These are phyloP conservation scores for Isaurus tuberculatus DNA, from an alignment of 92 coral and sea anemone genomes.

Conservation along the genomic window DNA sequence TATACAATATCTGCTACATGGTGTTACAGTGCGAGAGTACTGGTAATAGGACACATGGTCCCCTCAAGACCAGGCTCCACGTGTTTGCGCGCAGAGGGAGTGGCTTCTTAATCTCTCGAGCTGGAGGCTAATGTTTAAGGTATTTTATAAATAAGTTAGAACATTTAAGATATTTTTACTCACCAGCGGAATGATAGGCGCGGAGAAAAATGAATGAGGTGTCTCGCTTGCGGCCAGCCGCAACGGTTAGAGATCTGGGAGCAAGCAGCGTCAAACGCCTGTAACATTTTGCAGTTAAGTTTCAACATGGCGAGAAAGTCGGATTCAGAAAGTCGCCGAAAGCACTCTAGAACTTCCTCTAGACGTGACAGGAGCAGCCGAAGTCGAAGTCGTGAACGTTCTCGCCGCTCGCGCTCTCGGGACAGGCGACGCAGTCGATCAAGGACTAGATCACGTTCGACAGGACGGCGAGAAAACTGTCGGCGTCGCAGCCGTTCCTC, in stretches of 20 bases:
- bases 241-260: conserved; percentile 13
- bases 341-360: conserved; percentile 65
- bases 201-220: no score
- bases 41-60: no score
- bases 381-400: conserved; percentile 77
- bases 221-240: no score
- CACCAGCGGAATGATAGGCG: no score
- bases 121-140: no score
- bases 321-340: conserved; percentile 86
- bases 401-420: conserved; percentile 72
- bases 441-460: conserved; percentile 59
- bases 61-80: no score
- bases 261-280: conserved; percentile 1
- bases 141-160: no score
- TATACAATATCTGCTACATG: no score
- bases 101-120: no score
- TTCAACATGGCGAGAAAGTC: conserved; percentile 86
- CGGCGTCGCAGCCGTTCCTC: conserved; percentile 51
- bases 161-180: no score
- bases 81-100: no score
- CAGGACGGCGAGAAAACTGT: conserved; percentile 32
- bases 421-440: conserved; percentile 30
- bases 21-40: no score
- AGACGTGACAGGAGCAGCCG: conserved; percentile 79
- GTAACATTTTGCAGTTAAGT: not conserved